Percentiles rank a stretch among this genome's conserved stretches.
Evolutionary conservation across 2,797 vertebrate species (phyloP).

Genomic region (Cossypha heuglini): DNA sequence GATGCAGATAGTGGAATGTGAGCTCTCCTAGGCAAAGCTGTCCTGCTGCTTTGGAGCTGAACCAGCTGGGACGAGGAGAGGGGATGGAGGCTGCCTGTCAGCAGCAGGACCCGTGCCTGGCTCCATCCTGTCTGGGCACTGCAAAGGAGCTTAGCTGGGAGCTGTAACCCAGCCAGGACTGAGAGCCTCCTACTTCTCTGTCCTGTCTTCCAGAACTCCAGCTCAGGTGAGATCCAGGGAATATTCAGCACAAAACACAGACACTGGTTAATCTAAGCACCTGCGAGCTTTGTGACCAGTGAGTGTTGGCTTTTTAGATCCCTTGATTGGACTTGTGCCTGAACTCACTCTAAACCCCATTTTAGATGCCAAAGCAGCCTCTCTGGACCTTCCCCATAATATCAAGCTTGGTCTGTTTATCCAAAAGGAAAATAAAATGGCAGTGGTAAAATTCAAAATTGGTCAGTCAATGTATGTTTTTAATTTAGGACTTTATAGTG

Average conservation of each 20-base stretch:
- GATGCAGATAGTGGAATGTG: neutral
- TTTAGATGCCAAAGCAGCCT: neutral
- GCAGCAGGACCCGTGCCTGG: neutral
- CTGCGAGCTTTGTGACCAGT: neutral
- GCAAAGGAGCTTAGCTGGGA: neutral
- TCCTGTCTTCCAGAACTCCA: neutral
- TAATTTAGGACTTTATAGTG: neutral
- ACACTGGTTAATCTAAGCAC: neutral
- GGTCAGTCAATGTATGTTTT: neutral
- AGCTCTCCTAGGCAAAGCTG: neutral
- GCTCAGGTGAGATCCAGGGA: conserved; percentile 29
- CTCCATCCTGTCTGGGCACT: conserved; percentile 7
- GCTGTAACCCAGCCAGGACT: neutral
- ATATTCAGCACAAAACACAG: neutral
- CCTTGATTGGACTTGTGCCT: neutral
- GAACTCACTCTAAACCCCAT: neutral
- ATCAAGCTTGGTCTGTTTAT: neutral
- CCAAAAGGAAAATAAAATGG: conserved; percentile 33
- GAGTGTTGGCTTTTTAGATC: neutral
- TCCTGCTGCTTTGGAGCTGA: neutral
- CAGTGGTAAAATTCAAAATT: neutral
- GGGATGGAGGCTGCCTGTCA: neutral
- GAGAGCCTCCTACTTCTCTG: neutral
- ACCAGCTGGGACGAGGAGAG: neutral
- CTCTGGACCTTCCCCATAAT: neutral